Evolutionary conservation across 2,113 vertebrate species (phyloP).

Genomic region (Lepisosteus oculatus): DNA sequence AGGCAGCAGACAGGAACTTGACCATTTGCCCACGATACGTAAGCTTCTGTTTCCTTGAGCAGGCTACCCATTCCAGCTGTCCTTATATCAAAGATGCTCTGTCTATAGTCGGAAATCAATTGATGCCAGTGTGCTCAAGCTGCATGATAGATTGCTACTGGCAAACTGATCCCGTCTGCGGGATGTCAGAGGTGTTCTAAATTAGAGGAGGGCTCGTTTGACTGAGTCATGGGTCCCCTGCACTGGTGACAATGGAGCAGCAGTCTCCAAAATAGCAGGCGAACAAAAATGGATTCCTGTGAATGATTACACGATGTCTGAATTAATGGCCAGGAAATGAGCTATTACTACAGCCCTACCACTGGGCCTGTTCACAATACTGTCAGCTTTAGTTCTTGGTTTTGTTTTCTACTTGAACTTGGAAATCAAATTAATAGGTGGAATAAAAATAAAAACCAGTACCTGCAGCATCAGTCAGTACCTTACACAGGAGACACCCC

Average conservation of each 20-base stretch:
- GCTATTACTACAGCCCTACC: conserved; percentile 54
- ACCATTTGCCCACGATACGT: conserved; percentile 56
- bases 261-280: conserved; percentile 54
- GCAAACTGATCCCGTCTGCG: conserved; percentile 62
- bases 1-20: conserved; percentile 54
- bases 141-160: conserved; percentile 67
- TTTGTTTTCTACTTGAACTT: conserved; percentile 40
- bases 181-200: conserved; percentile 63
- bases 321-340: conserved; percentile 72
- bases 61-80: conserved; percentile 50
- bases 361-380: conserved; percentile 51
- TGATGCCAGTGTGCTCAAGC: conserved; percentile 58
- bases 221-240: conserved; percentile 52
- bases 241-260: conserved; percentile 65
- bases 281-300: conserved; percentile 60
- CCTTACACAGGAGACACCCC: not conserved
- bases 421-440: conserved; percentile 33
- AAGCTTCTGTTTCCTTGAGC: conserved; percentile 53
- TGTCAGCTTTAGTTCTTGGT: conserved; percentile 37
- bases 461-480: not conserved
- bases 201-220: conserved; percentile 68
- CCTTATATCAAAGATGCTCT: conserved; percentile 70
- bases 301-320: conserved; percentile 63
- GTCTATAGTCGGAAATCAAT: conserved; percentile 70
- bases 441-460: conserved; percentile 1